Evolutionary conservation across 2,113 vertebrate genomes (phyloP).

Genomic region (Naja naja): DNA sequence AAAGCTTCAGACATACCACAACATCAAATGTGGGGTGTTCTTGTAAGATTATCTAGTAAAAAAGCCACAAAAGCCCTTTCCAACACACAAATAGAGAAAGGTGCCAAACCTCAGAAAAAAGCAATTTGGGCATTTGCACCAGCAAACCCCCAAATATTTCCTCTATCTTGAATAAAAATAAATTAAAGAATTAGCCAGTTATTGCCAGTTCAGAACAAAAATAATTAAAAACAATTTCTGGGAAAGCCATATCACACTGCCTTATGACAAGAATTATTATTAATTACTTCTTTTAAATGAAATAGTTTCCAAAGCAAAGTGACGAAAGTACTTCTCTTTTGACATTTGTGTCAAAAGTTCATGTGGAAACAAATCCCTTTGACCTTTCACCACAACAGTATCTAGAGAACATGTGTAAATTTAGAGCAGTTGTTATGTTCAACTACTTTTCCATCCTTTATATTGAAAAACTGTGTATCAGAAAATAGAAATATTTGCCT

Average conservation of each 20-base stretch:
- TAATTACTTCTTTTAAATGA: neutral
- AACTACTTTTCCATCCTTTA: accelerated
- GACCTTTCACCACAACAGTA: neutral
- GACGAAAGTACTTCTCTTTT: neutral
- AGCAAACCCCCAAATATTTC: neutral
- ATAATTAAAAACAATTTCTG: neutral
- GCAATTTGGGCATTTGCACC: neutral
- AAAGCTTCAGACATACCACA: neutral
- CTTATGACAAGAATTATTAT: neutral
- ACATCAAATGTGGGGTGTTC: neutral
- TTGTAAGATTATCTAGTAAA: neutral
- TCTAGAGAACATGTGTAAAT: neutral
- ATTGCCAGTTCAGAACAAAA: neutral
- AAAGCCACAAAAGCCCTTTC: neutral
- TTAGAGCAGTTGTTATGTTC: neutral
- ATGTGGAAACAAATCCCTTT: neutral
- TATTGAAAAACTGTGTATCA: neutral
- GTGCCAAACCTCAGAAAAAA: neutral
- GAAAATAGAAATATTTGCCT: neutral
- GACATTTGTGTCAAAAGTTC: neutral
- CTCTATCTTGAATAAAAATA: neutral
- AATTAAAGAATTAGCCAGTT: neutral
- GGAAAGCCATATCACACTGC: neutral
- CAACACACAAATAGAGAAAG: neutral
- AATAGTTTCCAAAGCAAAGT: neutral